A percentile compares a stretch with the other conserved stretches of the same genome.
phyloP scores from a whole-genome alignment of 2,888 invertebrate species.

The Imbricaverruca yamaguchii region DNA sequence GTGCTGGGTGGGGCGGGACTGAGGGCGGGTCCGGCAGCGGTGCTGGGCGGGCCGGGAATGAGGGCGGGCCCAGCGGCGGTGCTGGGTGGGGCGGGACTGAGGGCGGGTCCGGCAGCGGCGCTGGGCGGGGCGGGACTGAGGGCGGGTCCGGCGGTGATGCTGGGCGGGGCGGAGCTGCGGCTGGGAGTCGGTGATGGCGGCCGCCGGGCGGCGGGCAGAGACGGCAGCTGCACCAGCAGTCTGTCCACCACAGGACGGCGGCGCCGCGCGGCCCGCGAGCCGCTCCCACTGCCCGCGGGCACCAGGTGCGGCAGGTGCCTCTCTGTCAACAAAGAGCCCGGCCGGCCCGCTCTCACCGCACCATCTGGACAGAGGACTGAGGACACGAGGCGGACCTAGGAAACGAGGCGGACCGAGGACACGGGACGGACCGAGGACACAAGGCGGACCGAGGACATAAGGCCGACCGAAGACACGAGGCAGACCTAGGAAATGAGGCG shows the following conservation, averaged over 20 bases:
- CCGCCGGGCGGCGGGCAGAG: not conserved
- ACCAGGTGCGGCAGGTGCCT: not conserved
- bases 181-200: too few relatives aligned
- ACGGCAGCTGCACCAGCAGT: not conserved
- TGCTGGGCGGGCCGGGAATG: not conserved
- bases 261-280: not conserved
- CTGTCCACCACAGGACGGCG: not conserved
- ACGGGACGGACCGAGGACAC: too few relatives aligned
- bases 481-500: too few relatives aligned
- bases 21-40: not conserved
- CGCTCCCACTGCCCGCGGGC: not conserved
- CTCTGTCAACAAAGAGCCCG: not conserved
- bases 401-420: too few relatives aligned
- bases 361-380: too few relatives aligned
- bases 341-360: too few relatives aligned
- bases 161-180: not conserved
- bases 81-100: too few relatives aligned
- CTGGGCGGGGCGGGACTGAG: not conserved
- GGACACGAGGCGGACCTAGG: too few relatives aligned
- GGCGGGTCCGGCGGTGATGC: not conserved
- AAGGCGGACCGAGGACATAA: too few relatives aligned
- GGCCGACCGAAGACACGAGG: too few relatives aligned
- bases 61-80: not conserved
- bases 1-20: too few relatives aligned
- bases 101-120: not conserved